These are phyloP conservation scores for Pangasianodon gigas DNA, from an alignment of 2,113 vertebrate species.

Conservation along the genomic window DNA sequence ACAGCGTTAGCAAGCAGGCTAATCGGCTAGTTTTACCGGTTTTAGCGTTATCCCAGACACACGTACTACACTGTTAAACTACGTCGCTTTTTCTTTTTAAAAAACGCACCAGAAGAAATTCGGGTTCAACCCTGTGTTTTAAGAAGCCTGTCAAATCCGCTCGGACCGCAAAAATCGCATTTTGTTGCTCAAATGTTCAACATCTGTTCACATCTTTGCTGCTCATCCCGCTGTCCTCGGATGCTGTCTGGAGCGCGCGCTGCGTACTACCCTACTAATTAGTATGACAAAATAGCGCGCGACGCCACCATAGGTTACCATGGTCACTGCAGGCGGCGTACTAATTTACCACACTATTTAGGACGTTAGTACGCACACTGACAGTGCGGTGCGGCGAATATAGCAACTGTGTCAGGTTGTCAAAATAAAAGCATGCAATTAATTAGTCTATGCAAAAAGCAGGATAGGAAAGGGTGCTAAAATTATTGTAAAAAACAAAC, in stretches of 20 bases:
- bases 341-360: neutral
- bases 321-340: neutral
- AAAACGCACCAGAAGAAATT: neutral
- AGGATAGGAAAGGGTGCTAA: neutral
- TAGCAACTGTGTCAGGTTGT: neutral
- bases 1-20: neutral
- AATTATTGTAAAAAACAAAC: neutral
- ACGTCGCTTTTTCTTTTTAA: neutral
- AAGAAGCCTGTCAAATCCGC: neutral
- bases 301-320: neutral
- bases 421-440: constrained; percentile 35
- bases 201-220: neutral
- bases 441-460: neutral
- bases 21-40: neutral
- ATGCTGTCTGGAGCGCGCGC: neutral
- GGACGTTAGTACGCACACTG: neutral
- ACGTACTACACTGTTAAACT: neutral
- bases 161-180: neutral
- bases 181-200: neutral
- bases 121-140: neutral
- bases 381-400: neutral
- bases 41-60: neutral
- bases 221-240: neutral
- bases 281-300: constrained; percentile 3
- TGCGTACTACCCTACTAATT: neutral